Conservation (phyloP, 1,140 invertebrate genomes). For the Heterodera carotae region DNA sequence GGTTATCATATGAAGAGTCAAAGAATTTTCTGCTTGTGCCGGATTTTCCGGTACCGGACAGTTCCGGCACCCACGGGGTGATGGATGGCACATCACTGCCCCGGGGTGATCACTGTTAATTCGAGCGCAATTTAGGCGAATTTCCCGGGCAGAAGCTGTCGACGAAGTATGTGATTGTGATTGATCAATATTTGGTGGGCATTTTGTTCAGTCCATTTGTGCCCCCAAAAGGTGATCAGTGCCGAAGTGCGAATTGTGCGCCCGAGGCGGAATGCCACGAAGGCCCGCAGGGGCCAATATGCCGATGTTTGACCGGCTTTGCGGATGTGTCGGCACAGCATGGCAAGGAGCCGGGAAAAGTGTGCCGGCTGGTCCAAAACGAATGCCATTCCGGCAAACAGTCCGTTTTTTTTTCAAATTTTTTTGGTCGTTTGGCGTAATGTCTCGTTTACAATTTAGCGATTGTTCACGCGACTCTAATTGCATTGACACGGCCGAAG, state of each 20-base stretch:
- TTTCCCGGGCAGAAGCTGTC: slow-evolving; percentile 57
- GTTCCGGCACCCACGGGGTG: too few relatives aligned
- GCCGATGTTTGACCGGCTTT: slow-evolving; percentile 57
- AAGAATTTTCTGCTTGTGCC: too few relatives aligned
- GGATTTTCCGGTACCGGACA: too few relatives aligned
- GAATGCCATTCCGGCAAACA: slow-evolving; percentile 53
- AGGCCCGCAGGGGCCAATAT: slow-evolving; percentile 52
- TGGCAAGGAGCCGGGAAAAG: slow-evolving; percentile 55
- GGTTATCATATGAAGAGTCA: too few relatives aligned
- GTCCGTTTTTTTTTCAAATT: slow-evolving; percentile 16
- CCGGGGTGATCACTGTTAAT: too few relatives aligned
- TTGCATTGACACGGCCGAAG: slow-evolving; percentile 66
- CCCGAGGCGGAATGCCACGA: slow-evolving; percentile 64
- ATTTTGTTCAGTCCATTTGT: background rate
- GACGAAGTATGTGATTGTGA: slow-evolving; percentile 45
- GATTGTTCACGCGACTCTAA: slow-evolving; percentile 65
- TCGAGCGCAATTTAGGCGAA: slow-evolving; percentile 20
- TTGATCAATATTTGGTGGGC: background rate
- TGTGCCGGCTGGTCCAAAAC: slow-evolving; percentile 58
- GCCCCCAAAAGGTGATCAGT: slow-evolving; percentile 40
- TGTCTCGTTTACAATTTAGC: slow-evolving; percentile 30
- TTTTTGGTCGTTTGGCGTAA: too few relatives aligned
- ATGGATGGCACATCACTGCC: too few relatives aligned
- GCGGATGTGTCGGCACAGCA: slow-evolving; percentile 61
- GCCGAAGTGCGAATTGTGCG: slow-evolving; percentile 58